phyloP scores from a whole-genome alignment of 2,113 vertebrate genomes.

The Indicator maculatus region DNA sequence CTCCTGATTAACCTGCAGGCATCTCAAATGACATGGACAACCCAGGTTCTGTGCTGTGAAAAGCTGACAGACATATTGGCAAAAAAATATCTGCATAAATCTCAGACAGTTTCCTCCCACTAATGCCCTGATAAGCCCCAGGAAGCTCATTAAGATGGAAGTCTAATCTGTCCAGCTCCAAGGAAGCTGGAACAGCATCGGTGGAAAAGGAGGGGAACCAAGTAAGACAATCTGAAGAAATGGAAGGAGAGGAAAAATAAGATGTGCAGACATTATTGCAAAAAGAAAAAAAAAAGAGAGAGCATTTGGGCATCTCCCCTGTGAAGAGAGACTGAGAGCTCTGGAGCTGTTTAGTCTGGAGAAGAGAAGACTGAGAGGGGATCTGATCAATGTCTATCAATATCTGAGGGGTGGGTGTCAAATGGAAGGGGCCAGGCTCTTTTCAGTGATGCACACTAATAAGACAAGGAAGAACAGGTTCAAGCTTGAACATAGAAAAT shows the following conservation, averaged over 20 bases:
- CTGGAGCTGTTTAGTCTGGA: no score
- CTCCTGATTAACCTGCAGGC: neutral
- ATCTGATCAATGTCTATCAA: no score
- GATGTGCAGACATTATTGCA: neutral
- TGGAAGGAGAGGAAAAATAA: neutral
- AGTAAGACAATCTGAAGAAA: neutral
- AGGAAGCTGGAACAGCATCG: neutral
- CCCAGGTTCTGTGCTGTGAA: neutral
- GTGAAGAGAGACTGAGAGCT: no score
- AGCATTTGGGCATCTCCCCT: neutral
- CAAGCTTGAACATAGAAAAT: no score
- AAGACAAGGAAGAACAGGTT: no score
- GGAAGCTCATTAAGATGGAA: neutral
- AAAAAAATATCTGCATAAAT: neutral
- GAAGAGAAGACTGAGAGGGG: no score
- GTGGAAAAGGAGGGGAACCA: neutral
- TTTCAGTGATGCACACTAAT: no score
- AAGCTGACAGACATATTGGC: neutral
- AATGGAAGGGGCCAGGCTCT: no score
- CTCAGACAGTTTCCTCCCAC: neutral
- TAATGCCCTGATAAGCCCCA: neutral
- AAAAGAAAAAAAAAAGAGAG: neutral
- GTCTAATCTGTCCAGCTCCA: neutral
- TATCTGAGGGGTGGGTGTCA: no score
- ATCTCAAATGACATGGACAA: neutral